A percentile compares a stretch with the other conserved stretches of the same genome.
phyloP scores from a whole-genome alignment of 2,888 invertebrate species.

The Scotopteryx bipunctaria region DNA sequence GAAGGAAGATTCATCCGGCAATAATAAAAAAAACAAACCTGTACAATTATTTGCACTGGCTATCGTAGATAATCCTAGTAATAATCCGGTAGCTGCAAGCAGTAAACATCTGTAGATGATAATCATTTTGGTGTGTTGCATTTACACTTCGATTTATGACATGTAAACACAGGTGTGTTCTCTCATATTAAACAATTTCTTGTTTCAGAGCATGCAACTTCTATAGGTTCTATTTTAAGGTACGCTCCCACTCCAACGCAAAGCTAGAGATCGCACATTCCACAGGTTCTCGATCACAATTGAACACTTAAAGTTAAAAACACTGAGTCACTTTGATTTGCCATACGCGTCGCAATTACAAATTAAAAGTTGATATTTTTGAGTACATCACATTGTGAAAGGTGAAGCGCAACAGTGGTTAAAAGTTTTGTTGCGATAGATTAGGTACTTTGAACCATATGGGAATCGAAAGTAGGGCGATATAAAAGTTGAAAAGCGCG shows the following conservation, averaged over 20 bases:
- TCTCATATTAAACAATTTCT: constrained; percentile 49
- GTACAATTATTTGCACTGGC: constrained; percentile 30
- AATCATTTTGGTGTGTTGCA: constrained; percentile 57
- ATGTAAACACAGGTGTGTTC: constrained; percentile 45
- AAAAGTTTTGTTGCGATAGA: background rate
- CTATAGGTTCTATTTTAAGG: constrained; percentile 57
- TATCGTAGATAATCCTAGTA: constrained; percentile 41
- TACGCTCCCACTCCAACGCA: constrained; percentile 43
- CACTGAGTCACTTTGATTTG: constrained; percentile 71
- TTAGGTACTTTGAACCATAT: constrained; percentile 17
- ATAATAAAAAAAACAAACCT: constrained; percentile 63
- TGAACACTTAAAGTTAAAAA: constrained; percentile 62
- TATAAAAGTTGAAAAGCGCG: constrained; percentile 54
- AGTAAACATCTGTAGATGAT: constrained; percentile 48
- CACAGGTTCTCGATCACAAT: constrained; percentile 59
- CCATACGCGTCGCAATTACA: constrained; percentile 52
- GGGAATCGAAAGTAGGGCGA: constrained; percentile 42
- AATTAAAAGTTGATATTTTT: constrained; percentile 42
- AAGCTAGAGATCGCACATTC: constrained; percentile 57
- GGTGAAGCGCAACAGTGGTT: constrained; percentile 7
- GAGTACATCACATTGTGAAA: constrained; percentile 45
- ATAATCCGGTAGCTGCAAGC: constrained; percentile 49
- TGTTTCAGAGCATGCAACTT: constrained; percentile 48
- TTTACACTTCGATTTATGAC: constrained; percentile 41
- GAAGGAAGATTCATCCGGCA: constrained; percentile 37